Conservation (phyloP, 1,140 invertebrate species). For the Delia radicum region DNA sequence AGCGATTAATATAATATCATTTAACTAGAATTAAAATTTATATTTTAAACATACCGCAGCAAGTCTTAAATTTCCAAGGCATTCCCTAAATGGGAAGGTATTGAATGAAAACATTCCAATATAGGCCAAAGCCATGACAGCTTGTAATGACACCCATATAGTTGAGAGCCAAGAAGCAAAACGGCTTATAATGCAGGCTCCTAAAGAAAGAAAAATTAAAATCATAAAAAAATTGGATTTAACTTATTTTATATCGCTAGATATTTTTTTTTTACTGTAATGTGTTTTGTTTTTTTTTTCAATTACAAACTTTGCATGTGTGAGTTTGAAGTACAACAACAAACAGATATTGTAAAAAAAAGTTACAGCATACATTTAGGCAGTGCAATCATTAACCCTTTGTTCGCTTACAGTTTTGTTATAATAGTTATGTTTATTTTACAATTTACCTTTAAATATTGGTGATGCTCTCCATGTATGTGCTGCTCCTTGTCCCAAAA, state of each 20-base stretch:
- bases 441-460: slow-evolving; percentile 52
- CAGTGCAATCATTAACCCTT: not conserved
- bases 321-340: too few relatives aligned
- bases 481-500: slow-evolving; percentile 53
- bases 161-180: slow-evolving; percentile 53
- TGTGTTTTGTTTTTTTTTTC: too few relatives aligned
- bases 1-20: not conserved
- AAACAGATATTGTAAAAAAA: not conserved
- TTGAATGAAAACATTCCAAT: slow-evolving; percentile 50
- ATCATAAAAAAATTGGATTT: not conserved
- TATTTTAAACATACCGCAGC: slow-evolving; percentile 34
- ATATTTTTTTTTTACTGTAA: too few relatives aligned
- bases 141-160: slow-evolving; percentile 53
- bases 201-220: slow-evolving; percentile 28
- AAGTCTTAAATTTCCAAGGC: slow-evolving; percentile 42
- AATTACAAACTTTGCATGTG: too few relatives aligned
- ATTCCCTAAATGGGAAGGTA: slow-evolving; percentile 48
- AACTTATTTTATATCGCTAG: too few relatives aligned
- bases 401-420: not conserved
- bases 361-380: not conserved
- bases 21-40: not conserved
- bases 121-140: slow-evolving; percentile 49
- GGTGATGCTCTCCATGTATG: slow-evolving; percentile 55
- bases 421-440: not conserved
- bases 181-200: slow-evolving; percentile 52